These are phyloP conservation scores for Notothenia rossii DNA, from an alignment of 2,113 vertebrate species.

Conservation along the genomic window DNA sequence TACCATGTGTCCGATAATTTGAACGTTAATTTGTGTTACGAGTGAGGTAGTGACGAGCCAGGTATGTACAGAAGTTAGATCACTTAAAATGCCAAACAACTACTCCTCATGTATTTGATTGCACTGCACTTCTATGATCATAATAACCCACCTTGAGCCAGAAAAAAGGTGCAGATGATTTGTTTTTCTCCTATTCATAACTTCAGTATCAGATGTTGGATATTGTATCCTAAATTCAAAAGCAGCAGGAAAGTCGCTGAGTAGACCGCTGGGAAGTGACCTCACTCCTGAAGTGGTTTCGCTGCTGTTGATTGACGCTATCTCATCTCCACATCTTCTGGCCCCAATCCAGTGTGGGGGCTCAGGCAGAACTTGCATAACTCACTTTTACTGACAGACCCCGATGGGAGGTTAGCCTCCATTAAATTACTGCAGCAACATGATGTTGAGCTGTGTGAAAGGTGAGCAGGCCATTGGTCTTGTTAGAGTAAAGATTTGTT, in stretches of 20 bases:
- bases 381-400: constrained; percentile 45
- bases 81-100: not conserved
- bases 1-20: not conserved
- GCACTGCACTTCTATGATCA: not conserved
- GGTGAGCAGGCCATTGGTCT: constrained; percentile 8
- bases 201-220: constrained; percentile 33
- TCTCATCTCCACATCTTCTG: constrained; percentile 66
- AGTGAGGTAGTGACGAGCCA: not conserved
- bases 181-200: constrained; percentile 42
- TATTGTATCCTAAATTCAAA: constrained; percentile 38
- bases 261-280: constrained; percentile 56
- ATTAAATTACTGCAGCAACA: constrained; percentile 32
- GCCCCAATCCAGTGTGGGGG: constrained; percentile 38
- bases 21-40: not conserved
- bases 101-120: not conserved
- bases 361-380: constrained; percentile 59
- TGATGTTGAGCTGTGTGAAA: constrained; percentile 13
- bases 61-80: constrained; percentile 2
- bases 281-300: constrained; percentile 57
- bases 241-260: constrained; percentile 40
- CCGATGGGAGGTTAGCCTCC: constrained; percentile 28
- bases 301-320: constrained; percentile 62
- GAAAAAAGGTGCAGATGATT: constrained; percentile 14
- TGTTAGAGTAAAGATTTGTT: constrained; percentile 12
- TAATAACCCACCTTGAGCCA: not conserved